Evolutionary conservation across 2,888 invertebrate species (phyloP).

Genomic region (Oscheius onirici): DNA sequence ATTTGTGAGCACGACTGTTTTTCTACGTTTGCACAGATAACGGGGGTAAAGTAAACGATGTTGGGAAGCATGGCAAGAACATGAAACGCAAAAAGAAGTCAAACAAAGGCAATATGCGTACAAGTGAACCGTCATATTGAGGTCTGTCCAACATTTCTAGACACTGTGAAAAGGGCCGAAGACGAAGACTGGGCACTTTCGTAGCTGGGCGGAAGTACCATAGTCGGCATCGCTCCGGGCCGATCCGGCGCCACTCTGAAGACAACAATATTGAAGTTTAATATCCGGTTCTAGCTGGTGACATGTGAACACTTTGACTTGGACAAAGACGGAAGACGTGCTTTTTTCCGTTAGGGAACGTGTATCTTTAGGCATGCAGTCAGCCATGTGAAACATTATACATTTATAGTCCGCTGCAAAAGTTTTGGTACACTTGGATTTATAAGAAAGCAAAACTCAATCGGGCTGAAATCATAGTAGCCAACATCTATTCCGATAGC

Average conservation of each 20-base stretch:
- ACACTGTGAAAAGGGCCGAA: slow-evolving; percentile 15
- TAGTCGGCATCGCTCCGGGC: slow-evolving; percentile 44
- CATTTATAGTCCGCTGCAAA: background rate
- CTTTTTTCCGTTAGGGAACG: background rate
- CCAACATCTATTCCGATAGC: no score
- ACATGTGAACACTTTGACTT: background rate
- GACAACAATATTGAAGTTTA: slow-evolving; percentile 3
- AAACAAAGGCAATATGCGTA: slow-evolving; percentile 13
- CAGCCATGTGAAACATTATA: background rate
- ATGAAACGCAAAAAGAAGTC: slow-evolving; percentile 9
- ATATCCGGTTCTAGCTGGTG: slow-evolving; percentile 1
- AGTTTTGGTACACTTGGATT: no score
- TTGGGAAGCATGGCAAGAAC: slow-evolving; percentile 24
- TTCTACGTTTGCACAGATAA: slow-evolving; percentile 13
- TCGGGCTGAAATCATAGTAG: no score
- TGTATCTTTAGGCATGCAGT: background rate
- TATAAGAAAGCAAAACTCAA: no score
- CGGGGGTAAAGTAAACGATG: background rate
- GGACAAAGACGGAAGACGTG: background rate
- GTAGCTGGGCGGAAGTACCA: slow-evolving; percentile 53
- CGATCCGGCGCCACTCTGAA: slow-evolving; percentile 53
- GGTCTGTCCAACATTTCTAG: slow-evolving; percentile 22
- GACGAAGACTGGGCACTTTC: slow-evolving; percentile 37
- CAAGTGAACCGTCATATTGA: background rate
- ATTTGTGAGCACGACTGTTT: slow-evolving; percentile 3